Conservation (phyloP, 2,797 vertebrate species). For the Enteromius radiatus region DNA sequence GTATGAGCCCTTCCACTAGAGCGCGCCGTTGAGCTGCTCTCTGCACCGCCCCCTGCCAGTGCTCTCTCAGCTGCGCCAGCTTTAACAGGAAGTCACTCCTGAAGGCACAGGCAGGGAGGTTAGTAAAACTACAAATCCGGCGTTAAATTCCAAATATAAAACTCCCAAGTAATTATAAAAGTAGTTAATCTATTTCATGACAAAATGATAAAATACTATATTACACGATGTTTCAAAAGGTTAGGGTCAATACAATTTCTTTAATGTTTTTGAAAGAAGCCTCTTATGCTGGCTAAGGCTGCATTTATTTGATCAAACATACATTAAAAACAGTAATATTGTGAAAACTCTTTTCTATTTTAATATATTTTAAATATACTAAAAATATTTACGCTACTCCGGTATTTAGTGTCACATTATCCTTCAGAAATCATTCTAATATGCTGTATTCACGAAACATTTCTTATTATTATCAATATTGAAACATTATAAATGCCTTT, state of each 20-base stretch:
- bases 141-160: neutral
- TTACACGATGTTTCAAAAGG: neutral
- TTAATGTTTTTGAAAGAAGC: neutral
- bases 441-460: neutral
- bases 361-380: neutral
- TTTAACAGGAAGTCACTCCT: constrained; percentile 88
- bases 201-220: neutral
- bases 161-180: neutral
- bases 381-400: neutral
- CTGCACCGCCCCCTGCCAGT: constrained; percentile 83
- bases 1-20: constrained; percentile 78
- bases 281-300: neutral
- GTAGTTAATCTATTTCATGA: neutral
- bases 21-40: constrained; percentile 78
- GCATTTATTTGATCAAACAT: neutral
- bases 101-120: constrained; percentile 24
- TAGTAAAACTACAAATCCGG: neutral
- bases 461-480: neutral
- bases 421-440: neutral
- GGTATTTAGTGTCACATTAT: neutral
- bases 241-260: neutral
- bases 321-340: neutral
- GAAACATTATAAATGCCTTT: neutral
- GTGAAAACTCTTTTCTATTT: neutral
- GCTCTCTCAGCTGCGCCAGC: constrained; percentile 81